Evolutionary conservation across 2,888 invertebrate species (phyloP).

Genomic region (Ormyrus pomaceus): DNA sequence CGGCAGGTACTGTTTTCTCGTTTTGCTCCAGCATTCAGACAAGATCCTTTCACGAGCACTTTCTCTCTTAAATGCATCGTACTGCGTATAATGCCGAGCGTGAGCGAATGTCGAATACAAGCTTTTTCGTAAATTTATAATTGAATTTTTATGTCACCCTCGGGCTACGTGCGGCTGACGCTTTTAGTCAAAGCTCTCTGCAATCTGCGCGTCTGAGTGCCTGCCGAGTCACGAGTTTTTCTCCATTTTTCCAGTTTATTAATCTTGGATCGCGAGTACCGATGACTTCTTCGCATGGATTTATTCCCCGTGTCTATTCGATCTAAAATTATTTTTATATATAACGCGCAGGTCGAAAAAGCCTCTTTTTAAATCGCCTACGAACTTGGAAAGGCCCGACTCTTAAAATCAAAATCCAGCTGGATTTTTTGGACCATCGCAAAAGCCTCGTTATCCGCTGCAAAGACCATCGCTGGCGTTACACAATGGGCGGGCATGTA

Average conservation of each 20-base stretch:
- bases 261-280: too few relatives aligned
- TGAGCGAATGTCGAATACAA: slow-evolving; percentile 39
- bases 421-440: too few relatives aligned
- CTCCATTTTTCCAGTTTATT: not conserved
- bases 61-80: slow-evolving; percentile 1
- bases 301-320: not conserved
- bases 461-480: too few relatives aligned
- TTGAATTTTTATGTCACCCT: slow-evolving; percentile 17
- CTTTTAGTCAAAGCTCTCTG: not conserved
- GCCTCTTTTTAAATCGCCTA: too few relatives aligned
- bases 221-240: not conserved
- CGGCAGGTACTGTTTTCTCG: slow-evolving; percentile 4
- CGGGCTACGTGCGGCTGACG: not conserved
- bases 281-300: not conserved
- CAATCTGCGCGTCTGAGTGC: not conserved
- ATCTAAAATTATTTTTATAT: too few relatives aligned
- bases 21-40: slow-evolving; percentile 12
- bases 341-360: too few relatives aligned
- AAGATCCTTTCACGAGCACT: slow-evolving; percentile 4
- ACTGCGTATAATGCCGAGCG: slow-evolving; percentile 1
- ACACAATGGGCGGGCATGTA: too few relatives aligned
- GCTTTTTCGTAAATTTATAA: slow-evolving; percentile 36
- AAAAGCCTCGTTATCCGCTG: too few relatives aligned
- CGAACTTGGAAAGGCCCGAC: too few relatives aligned
- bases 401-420: too few relatives aligned